Percentiles rank a stretch among this genome's conserved stretches.
Evolutionary conservation across 1,140 invertebrate genomes (phyloP).

Genomic region (Pteromalus puparum): DNA sequence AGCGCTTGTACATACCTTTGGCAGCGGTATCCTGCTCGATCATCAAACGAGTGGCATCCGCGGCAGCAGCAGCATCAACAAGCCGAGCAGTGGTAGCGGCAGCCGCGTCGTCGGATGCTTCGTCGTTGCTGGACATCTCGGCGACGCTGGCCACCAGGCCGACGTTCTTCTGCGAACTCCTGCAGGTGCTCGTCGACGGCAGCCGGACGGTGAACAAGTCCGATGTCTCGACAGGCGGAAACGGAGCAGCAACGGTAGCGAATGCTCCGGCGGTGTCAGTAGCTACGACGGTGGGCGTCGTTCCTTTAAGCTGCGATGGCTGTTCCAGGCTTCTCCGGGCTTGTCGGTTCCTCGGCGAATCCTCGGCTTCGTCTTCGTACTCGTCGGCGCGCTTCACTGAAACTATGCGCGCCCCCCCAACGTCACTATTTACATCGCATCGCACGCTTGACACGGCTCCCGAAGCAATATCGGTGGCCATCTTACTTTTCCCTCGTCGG

Average conservation of each 20-base stretch:
- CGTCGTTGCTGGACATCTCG: slow-evolving; percentile 1
- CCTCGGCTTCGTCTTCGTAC: slow-evolving; percentile 50
- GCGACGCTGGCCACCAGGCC: not conserved
- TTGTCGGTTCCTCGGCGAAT: slow-evolving; percentile 30
- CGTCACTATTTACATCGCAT: slow-evolving; percentile 73
- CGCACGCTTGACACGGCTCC: slow-evolving; percentile 72
- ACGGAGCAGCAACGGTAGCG: slow-evolving; percentile 58
- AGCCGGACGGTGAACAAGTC: not conserved
- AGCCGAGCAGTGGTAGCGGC: not conserved
- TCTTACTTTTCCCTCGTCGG: slow-evolving; percentile 71
- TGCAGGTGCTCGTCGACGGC: not conserved
- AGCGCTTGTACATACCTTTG: not conserved
- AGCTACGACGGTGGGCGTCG: slow-evolving; percentile 63
- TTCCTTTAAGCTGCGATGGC: slow-evolving; percentile 59
- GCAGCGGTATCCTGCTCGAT: not conserved
- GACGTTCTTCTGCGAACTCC: not conserved
- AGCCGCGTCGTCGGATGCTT: not conserved
- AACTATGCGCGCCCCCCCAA: slow-evolving; percentile 53
- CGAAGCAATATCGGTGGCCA: slow-evolving; percentile 74
- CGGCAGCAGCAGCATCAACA: not conserved
- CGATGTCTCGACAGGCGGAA: not conserved
- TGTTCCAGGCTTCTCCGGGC: slow-evolving; percentile 49
- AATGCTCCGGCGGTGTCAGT: slow-evolving; percentile 51
- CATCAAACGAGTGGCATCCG: not conserved
- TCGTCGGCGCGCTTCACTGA: slow-evolving; percentile 48